These are phyloP conservation scores for Aphis craccivora DNA, from an alignment of 1,140 invertebrate genomes.

Conservation along the genomic window DNA sequence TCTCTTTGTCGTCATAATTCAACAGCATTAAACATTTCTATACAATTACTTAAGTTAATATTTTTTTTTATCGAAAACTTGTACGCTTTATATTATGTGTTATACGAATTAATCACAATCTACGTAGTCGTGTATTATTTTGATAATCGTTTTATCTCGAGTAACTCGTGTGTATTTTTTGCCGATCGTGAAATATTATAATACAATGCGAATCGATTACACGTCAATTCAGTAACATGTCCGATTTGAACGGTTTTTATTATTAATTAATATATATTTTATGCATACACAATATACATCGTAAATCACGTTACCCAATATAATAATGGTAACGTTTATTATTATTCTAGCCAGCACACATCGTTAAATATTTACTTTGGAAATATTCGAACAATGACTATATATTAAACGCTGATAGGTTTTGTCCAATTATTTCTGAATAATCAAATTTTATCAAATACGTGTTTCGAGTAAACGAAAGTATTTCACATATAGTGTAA, in stretches of 20 bases:
- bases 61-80: background rate
- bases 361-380: constrained; percentile 1
- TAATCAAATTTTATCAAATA: constrained; percentile 3
- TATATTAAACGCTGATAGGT: background rate
- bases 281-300: background rate
- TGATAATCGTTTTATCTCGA: background rate
- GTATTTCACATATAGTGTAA: background rate
- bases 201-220: constrained; percentile 12
- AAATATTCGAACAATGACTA: background rate
- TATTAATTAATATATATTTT: constrained; percentile 6
- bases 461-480: background rate
- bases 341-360: background rate
- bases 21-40: background rate
- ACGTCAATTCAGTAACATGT: background rate
- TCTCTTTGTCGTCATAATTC: background rate
- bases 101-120: background rate
- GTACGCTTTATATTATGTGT: background rate
- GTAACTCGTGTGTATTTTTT: background rate
- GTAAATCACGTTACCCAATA: background rate
- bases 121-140: background rate
- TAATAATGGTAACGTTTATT: background rate
- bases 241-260: constrained; percentile 15
- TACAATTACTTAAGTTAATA: background rate
- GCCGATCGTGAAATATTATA: background rate
- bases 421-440: constrained; percentile 6